Evolutionary conservation across 2,113 vertebrate genomes (phyloP), one percentile per base, ranked within the genome.

Genomic region (Dicaeum eximium): DNA sequence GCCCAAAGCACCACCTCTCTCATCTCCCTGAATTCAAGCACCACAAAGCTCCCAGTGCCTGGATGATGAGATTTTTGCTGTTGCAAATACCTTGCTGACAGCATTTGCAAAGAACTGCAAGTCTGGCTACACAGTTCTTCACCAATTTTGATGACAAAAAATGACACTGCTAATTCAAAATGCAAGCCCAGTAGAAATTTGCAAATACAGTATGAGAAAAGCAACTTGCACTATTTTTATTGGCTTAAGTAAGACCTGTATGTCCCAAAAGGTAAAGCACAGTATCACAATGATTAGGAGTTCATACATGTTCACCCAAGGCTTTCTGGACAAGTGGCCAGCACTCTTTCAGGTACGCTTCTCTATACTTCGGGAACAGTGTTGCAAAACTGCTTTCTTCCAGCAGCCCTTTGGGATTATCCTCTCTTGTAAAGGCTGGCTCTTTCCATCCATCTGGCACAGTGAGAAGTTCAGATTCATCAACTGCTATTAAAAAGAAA

Each of bases 331-430:
- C 99, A 1, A 99, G 98, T 0, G 99, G 98, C 99, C 99, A 99
- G 95, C 99, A 99, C 87, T 99, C 99, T 62, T 98, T 99, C 96
- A 99, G 92, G 81, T 99, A 99, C 0, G 98, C 98, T 89, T 99
- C 99, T 96, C 99, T 98, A 40, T 99, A 99, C 65, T 99, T 99
- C 0, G 99, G 99, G 79, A 99, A 99, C 17, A 99, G 97, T 0
- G 99, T 99, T 40, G 99, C 99, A 86, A 99, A 99, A 95, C 99
- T 99, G 98, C 99, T 99, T 93, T 99, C 99, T 84, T 99, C 99
- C 97, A 99, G 91, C 33, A 99, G 96, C 15, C 99, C 99, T 24
- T 95, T 98, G 28, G 99, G 99, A 77, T 99, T 99, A 97, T 99
- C 99, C 2, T 98, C 98, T 92, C 94, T 98, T 22, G 96, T 98